Base-by-base conservation (phyloP, 2,113 vertebrate genomes). In the Neodon shergylaensis region DNA sequence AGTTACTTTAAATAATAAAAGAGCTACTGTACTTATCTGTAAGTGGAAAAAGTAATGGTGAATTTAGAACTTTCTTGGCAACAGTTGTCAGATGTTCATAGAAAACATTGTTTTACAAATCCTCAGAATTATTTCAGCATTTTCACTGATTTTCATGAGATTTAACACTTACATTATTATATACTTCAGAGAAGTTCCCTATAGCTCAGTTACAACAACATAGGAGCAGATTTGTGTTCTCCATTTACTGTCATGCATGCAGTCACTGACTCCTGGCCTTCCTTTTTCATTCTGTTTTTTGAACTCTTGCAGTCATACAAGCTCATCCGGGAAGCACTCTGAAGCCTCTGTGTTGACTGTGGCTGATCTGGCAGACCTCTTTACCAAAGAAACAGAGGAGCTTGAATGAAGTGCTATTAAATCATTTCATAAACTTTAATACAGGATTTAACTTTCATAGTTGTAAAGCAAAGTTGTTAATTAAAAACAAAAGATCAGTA, bases 291-390 rank as follows among this genome's bases (percentile, higher is more conserved):
- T 93, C 93, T 97, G 68, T 95, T 92, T 78, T 72, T 95, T 85
- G 86, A 96, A 96, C 96, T 82, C 72, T 95, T 94, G 73, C 97
- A 99, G 99, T 98, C 99, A 99, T 96, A 98, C 98, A 1, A 99
- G 98, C 96, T 98, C 99, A 3, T 97, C 99, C 31, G 99, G 99
- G 98, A 99, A 99, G 97, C 99, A 99, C 95, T 99, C 99, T 0
- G 99, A 99, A 98, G 99, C 99, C 3, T 99, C 99, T 0, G 99
- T 99, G 22, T 98, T 99, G 98, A 99, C 99, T 0, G 99, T 99
- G 68, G 99, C 99, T 21, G 99, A 99, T 95, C 98, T 99, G 96
- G 99, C 99, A 1, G 99, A 99, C 70, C 99, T 99, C 91, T 99
- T 99, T 82, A 99, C 99, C 49, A 99, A 99, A 88, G 99, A 99